phyloP scores from a whole-genome alignment of 2,888 invertebrate species.

The Agrotis segetum region DNA sequence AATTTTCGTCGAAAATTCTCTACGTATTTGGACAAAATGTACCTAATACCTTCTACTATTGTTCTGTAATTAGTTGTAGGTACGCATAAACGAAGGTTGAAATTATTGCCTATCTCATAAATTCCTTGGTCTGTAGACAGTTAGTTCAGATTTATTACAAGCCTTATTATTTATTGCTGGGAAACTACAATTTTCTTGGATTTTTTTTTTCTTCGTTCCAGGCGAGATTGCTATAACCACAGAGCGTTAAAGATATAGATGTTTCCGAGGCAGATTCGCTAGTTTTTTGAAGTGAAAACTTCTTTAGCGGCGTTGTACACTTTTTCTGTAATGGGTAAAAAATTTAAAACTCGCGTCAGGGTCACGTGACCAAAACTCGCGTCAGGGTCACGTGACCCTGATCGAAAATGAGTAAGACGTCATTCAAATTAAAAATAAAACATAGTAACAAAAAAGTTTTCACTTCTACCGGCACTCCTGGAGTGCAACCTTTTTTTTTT shows the following conservation, averaged over 20 bases:
- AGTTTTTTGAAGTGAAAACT: too few species aligned
- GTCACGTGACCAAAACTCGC: too few species aligned
- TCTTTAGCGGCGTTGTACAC: too few species aligned
- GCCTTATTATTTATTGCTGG: constrained; percentile 54
- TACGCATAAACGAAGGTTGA: constrained; percentile 22
- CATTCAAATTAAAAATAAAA: too few species aligned
- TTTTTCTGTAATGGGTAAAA: too few species aligned
- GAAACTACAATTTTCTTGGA: constrained; percentile 43
- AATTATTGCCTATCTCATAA: constrained; percentile 58
- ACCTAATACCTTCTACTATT: background rate
- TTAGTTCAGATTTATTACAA: constrained; percentile 53
- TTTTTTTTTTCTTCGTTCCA: constrained; percentile 30
- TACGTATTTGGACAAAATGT: background rate
- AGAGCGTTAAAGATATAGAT: constrained; percentile 1
- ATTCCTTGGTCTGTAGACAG: constrained; percentile 45
- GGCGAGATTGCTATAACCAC: background rate
- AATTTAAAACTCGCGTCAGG: too few species aligned
- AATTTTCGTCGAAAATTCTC: background rate
- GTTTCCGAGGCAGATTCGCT: too few species aligned
- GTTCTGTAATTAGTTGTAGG: constrained; percentile 36
- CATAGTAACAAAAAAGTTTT: too few species aligned
- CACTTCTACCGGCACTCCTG: too few species aligned
- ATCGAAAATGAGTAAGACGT: too few species aligned
- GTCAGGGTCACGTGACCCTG: too few species aligned
- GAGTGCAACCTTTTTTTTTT: too few species aligned